phyloP scores from a whole-genome alignment of 1,140 invertebrate species.

The Lethocerus indicus region DNA sequence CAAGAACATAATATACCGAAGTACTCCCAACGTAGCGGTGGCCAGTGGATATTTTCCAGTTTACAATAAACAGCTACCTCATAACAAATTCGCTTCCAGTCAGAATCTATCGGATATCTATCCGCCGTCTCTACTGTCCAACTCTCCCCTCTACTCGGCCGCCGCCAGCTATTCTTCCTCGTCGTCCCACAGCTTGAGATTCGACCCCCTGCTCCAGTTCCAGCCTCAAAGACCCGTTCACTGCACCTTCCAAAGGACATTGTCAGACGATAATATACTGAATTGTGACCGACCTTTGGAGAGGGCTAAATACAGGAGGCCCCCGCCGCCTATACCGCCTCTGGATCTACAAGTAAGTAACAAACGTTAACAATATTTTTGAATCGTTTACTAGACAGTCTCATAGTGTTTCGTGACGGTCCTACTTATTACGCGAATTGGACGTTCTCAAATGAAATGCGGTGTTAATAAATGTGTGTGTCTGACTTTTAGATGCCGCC shows the following conservation, averaged over 20 bases:
- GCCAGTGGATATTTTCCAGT: conserved; percentile 18
- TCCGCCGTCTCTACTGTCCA: conserved; percentile 35
- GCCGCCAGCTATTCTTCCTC: conserved; percentile 29
- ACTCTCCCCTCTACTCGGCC: conserved; percentile 32
- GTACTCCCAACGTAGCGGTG: conserved; percentile 48
- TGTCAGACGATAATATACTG: conserved; percentile 61
- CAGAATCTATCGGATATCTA: conserved; percentile 19
- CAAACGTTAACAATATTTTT: neutral
- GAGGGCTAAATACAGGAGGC: conserved; percentile 20
- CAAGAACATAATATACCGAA: conserved; percentile 58
- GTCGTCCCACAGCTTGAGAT: conserved; percentile 29
- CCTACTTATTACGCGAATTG: too few species aligned
- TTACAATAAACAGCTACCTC: conserved; percentile 12
- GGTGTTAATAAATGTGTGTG: too few species aligned
- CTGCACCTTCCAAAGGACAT: conserved; percentile 28
- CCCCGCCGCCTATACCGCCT: conserved; percentile 55
- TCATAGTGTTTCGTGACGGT: too few species aligned
- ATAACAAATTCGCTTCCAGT: conserved; percentile 21
- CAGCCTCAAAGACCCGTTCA: conserved; percentile 5
- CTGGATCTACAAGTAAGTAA: conserved; percentile 18
- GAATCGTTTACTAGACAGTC: too few species aligned
- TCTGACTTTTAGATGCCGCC: too few species aligned
- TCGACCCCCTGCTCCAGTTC: conserved; percentile 25
- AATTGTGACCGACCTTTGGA: conserved; percentile 28
- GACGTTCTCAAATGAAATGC: too few species aligned